Evolutionary conservation across 2,113 vertebrate genomes (phyloP), one percentile per base, ranked within the genome.

Genomic region (Thomomys bottae): DNA sequence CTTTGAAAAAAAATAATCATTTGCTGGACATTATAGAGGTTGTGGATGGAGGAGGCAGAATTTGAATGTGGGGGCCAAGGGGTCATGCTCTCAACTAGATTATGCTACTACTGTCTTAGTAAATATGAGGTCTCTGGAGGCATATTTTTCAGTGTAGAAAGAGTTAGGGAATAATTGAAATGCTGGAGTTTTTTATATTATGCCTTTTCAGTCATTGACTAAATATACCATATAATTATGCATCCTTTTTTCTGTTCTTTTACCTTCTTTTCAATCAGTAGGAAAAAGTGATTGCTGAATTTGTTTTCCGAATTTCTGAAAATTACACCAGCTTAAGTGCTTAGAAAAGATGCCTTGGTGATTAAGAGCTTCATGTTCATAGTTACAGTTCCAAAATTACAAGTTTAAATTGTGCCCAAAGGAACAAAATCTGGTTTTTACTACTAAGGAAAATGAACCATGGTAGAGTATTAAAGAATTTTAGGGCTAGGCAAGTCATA

Each of bases 301-400:
- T 94, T 97, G 96, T 93, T 96, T 94, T 91, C 79, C 88, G 90
- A 87, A 94, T 95, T 96, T 96, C 75, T 84, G 88, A 97, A 96
- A 95, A 97, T 88, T 94, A 59, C 92, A 95, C 95, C 95, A 94
- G 71, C 63, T 80, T 91, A 94, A 94, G 86, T 95, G 90, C 92
- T 86, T 64, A 66, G 76, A 49, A 91, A 92, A 92, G 89, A 66
- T 92, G 77, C 40, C 54, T 93, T 90, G 82, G 88, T 94, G 92
- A 94, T 93, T 96, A 94, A 94, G n/a, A 93, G 78, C 15, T 32
- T 94, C 68, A 79, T 76, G 92, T 87, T 42, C 83, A 92, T 90
- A 90, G 64, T 82, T 89, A 85, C 24, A 54, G 76, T 87, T 95
- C 63, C 81, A 88, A 90, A 94, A 94, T 90, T 92, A 63, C 20